Evolutionary conservation across 2,797 vertebrate genomes (phyloP).

Genomic region (Antennarius maculatus): DNA sequence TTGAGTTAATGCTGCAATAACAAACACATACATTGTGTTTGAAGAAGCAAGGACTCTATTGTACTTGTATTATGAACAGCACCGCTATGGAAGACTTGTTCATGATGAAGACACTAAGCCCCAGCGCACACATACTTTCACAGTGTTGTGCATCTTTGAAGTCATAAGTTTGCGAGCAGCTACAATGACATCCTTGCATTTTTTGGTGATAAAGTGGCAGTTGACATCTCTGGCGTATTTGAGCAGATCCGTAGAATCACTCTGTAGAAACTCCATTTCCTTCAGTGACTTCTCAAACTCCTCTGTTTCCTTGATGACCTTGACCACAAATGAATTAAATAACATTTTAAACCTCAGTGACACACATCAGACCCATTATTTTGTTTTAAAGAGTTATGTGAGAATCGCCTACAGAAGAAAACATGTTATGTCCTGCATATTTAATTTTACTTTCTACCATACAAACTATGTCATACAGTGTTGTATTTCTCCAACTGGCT

Average conservation of each 20-base stretch:
- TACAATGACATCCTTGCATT: conserved; percentile 95
- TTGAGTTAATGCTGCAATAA: too few species aligned
- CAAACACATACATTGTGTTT: too few species aligned
- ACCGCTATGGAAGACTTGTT: too few species aligned
- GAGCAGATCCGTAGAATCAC: conserved; percentile 88
- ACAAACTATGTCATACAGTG: conserved; percentile 74
- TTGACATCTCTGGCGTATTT: conserved; percentile 94
- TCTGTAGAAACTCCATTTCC: conserved; percentile 86
- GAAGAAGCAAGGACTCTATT: too few species aligned
- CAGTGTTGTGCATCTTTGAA: conserved; percentile 95
- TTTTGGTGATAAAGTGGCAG: conserved; percentile 95
- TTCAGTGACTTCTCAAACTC: conserved; percentile 91
- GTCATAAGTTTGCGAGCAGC: conserved; percentile 94
- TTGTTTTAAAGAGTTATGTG: too few species aligned
- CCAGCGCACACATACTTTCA: conserved; percentile 82
- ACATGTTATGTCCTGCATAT: not conserved
- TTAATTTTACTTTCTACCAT: not conserved
- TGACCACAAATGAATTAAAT: not conserved
- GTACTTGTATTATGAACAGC: too few species aligned
- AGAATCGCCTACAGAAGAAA: not conserved
- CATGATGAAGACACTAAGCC: not conserved
- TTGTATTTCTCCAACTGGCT: conserved; percentile 91
- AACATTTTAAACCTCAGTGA: not conserved
- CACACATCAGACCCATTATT: not conserved
- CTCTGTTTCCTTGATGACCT: conserved; percentile 94